phyloP scores from a whole-genome alignment of 1,140 invertebrate species.

The Rhyzopertha dominica region DNA sequence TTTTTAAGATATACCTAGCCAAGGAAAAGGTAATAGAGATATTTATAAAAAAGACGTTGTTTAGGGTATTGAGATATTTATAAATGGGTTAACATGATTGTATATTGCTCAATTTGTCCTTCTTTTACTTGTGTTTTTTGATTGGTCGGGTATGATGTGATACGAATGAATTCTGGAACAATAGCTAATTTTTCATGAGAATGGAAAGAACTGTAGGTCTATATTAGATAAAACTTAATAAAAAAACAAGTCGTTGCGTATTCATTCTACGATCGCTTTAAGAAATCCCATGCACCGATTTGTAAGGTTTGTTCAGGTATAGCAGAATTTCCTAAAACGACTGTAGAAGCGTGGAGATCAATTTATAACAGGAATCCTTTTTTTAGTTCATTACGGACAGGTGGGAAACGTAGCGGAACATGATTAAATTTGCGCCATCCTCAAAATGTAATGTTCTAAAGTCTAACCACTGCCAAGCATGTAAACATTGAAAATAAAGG shows the following conservation, averaged over 20 bases:
- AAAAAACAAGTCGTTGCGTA: conserved; percentile 16
- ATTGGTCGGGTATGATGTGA: conserved; percentile 29
- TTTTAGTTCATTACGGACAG: too few relatives aligned
- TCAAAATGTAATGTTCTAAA: conserved; percentile 17
- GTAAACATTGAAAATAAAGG: conserved; percentile 2
- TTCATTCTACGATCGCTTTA: conserved; percentile 19
- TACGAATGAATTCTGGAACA: conserved; percentile 30
- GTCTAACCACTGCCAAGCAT: conserved; percentile 17
- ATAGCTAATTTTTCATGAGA: conserved; percentile 45
- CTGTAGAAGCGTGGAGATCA: conserved; percentile 9
- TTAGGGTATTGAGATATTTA: conserved; percentile 38
- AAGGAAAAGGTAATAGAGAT: conserved; percentile 27
- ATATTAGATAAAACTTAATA: conserved; percentile 47
- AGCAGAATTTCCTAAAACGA: conserved; percentile 19
- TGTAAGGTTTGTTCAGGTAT: conserved; percentile 21
- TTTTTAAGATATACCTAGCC: conserved; percentile 39
- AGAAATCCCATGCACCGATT: too few relatives aligned
- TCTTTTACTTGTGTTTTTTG: conserved; percentile 25
- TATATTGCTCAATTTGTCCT: conserved; percentile 43
- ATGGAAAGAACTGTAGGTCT: conserved; percentile 48
- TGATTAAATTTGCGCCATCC: conserved; percentile 5
- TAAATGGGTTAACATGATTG: conserved; percentile 38
- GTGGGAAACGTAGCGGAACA: neutral
- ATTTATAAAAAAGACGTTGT: conserved; percentile 36
- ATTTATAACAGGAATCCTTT: too few relatives aligned